phyloP scores from a whole-genome alignment of 2,888 invertebrate genomes.

The Andrena chrysosceles region DNA sequence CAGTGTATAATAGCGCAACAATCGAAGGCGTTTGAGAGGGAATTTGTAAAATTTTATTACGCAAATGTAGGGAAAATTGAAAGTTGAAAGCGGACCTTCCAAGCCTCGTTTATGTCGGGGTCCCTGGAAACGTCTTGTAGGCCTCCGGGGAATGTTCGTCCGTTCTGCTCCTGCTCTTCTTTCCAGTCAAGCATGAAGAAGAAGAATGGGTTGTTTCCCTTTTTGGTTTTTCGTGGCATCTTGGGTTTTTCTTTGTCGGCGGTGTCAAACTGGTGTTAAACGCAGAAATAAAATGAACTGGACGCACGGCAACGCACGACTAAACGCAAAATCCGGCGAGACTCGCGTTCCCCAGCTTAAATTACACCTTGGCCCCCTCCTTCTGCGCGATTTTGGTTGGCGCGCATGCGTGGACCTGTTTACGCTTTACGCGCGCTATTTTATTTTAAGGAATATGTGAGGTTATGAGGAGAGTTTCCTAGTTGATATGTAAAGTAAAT shows the following conservation, averaged over 20 bases:
- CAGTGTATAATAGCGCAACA: background rate
- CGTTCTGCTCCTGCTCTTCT: background rate
- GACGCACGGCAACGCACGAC: too few relatives aligned
- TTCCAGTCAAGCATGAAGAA: slow-evolving; percentile 39
- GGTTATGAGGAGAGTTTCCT: too few relatives aligned
- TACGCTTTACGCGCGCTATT: too few relatives aligned
- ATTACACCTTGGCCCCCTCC: too few relatives aligned
- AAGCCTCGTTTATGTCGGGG: background rate
- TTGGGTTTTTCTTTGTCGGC: background rate
- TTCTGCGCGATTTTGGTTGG: too few relatives aligned
- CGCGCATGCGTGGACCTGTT: too few relatives aligned
- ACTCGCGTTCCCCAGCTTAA: too few relatives aligned
- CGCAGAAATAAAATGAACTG: too few relatives aligned
- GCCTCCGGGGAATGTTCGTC: background rate
- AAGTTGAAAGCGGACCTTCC: slow-evolving; percentile 15
- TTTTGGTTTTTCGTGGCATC: slow-evolving; percentile 24
- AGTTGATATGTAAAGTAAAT: too few relatives aligned
- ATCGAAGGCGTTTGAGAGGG: background rate
- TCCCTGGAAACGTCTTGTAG: background rate
- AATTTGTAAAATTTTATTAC: background rate
- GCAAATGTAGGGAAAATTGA: background rate
- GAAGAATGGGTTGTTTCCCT: slow-evolving; percentile 27
- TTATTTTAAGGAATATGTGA: too few relatives aligned
- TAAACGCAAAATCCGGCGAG: too few relatives aligned
- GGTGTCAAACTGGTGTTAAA: too few relatives aligned